Evolutionary conservation across 1,140 invertebrate species (phyloP), one percentile per base, ranked within the genome.

Genomic region (Drosophila repleta): DNA sequence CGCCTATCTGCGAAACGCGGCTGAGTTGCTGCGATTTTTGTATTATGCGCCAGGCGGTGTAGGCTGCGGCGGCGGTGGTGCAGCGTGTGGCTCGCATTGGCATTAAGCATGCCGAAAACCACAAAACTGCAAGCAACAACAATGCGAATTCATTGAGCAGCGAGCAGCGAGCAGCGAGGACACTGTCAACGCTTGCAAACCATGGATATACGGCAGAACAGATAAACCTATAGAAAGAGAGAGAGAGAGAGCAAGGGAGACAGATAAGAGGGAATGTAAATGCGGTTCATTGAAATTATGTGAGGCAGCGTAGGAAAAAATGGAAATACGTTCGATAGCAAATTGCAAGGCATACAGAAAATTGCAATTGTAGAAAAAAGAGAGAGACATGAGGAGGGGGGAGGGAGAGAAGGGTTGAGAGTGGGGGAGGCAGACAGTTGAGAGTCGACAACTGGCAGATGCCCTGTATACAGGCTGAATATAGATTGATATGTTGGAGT

Each of bases 261-360:
- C 24, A 32, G 51, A 81, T 72, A 85, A 76, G 37, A 52, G 63
- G 53, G 84, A 45, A 78, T 79, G 81, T 68, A 81, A 87, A 85
- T 82, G 74, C 78, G 82, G 78, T 78, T 71, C 81, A 87, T 81
- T 87, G 82, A 85, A 85, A 85, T 85, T 81, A 87, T 74, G 81
- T 82, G 63, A 81, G 74, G 77, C 74, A 65, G 35, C 68, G 39
- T 51, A 29, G 46, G 17, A 71, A 71, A 35, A 71, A 71, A 65
- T 58, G 53, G 37, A 71, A 72, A 66, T 66, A 37, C 37, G 56
- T 65, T 43, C 62, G 52, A 49, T 51, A 65, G 62, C 68, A 71
- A 71, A 66, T 65, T 71, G 62, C 68, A 57, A 65, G 52, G 46
- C 45, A 51, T 20, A 65, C 61, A 56, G 35, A 65, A 65, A 71